Conservation (phyloP, 2,113 vertebrate species). For the Kryptolebias marmoratus region DNA sequence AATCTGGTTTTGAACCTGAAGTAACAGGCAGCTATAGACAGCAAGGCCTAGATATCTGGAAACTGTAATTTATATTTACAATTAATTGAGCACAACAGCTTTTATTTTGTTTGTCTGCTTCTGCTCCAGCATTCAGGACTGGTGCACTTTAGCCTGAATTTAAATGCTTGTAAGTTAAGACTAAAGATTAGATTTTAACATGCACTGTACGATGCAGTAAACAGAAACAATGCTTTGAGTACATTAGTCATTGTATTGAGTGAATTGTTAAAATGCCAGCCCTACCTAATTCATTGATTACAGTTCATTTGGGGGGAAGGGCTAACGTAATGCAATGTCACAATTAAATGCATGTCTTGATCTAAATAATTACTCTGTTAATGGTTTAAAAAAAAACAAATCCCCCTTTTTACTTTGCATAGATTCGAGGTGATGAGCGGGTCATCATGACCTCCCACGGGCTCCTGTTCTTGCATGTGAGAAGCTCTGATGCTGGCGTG, state of each 20-base stretch:
- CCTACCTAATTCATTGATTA: constrained; percentile 4
- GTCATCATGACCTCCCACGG: constrained; percentile 90
- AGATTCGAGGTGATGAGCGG: constrained; percentile 89
- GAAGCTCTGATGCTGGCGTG: constrained; percentile 84
- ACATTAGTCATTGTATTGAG: background rate
- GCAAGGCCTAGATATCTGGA: background rate
- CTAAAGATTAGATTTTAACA: background rate
- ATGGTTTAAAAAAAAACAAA: background rate
- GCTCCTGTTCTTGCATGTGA: constrained; percentile 88
- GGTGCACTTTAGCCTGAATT: too few relatives aligned
- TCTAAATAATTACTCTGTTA: constrained; percentile 1
- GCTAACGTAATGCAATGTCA: background rate
- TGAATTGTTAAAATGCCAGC: constrained; percentile 9
- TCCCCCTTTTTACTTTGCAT: background rate
- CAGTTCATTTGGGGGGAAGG: background rate
- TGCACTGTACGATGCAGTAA: background rate
- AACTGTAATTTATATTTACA: too few relatives aligned
- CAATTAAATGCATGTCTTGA: background rate
- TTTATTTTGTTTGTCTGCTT: too few relatives aligned
- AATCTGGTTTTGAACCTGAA: background rate
- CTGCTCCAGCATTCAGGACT: too few relatives aligned
- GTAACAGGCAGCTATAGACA: background rate
- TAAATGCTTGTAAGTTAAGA: background rate
- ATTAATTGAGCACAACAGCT: too few relatives aligned
- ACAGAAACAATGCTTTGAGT: background rate